Evolutionary conservation across 2,888 invertebrate genomes (phyloP).

Genomic region (Cloeon dipterum): DNA sequence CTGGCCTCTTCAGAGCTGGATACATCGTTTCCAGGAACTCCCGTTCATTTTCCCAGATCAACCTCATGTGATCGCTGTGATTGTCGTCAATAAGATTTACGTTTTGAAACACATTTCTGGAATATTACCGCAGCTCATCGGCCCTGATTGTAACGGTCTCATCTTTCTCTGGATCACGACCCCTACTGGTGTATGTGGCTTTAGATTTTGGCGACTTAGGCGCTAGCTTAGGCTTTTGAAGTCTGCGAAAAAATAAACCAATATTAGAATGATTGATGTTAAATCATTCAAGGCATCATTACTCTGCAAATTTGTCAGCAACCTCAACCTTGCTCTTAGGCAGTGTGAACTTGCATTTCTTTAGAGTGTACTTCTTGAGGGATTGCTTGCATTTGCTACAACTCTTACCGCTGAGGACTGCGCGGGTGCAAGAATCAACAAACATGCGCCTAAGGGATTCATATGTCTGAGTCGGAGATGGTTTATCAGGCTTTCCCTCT

Average conservation of each 20-base stretch:
- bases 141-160: neutral
- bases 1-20: slow-evolving; percentile 33
- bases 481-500: slow-evolving; percentile 2
- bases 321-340: slow-evolving; percentile 14
- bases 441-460: slow-evolving; percentile 3
- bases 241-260: neutral
- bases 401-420: slow-evolving; percentile 13
- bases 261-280: neutral
- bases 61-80: slow-evolving; percentile 37
- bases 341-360: slow-evolving; percentile 24
- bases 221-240: neutral
- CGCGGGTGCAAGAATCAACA: neutral
- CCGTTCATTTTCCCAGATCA: slow-evolving; percentile 46
- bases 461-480: neutral
- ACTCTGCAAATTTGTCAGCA: slow-evolving; percentile 9
- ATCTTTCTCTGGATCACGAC: neutral
- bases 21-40: slow-evolving; percentile 43
- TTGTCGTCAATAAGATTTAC: neutral
- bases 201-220: neutral
- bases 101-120: no score
- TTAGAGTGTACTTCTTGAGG: slow-evolving; percentile 28
- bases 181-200: neutral
- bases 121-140: slow-evolving; percentile 1
- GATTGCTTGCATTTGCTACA: slow-evolving; percentile 30
- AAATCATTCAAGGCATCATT: neutral